Evolutionary conservation across 2,797 vertebrate genomes (phyloP).

Genomic region (Naso thynnoides): DNA sequence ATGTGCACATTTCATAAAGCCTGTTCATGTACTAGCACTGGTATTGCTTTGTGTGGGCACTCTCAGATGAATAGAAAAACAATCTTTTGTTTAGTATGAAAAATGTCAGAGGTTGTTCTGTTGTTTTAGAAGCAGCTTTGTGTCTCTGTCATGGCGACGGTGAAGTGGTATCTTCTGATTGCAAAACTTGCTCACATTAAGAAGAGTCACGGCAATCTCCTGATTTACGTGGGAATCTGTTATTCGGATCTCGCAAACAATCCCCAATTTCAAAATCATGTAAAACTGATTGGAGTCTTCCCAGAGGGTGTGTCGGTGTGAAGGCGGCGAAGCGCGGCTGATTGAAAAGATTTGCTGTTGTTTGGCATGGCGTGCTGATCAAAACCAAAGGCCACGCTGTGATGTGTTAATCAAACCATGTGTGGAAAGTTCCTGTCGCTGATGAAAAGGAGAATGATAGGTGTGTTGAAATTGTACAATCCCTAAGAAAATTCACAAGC

Average conservation of each 20-base stretch:
- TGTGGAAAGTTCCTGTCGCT: conserved; percentile 26
- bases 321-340: conserved; percentile 26
- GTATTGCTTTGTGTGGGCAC: not conserved
- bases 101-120: conserved; percentile 12
- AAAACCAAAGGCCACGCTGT: conserved; percentile 51
- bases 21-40: not conserved
- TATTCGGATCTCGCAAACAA: conserved; percentile 31
- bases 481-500: conserved; percentile 16
- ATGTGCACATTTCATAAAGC: not conserved
- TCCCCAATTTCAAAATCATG: conserved; percentile 47
- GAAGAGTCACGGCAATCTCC: conserved; percentile 12
- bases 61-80: no score
- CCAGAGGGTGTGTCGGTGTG: conserved; percentile 50
- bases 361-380: conserved; percentile 53
- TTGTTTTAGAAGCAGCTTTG: not conserved
- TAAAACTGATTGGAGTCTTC: conserved; percentile 61
- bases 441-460: conserved; percentile 47
- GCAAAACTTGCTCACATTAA: not conserved
- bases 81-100: not conserved
- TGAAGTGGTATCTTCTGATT: conserved; percentile 23
- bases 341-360: conserved; percentile 66
- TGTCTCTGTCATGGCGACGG: not conserved
- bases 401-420: conserved; percentile 60
- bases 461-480: conserved; percentile 29
- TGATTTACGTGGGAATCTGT: conserved; percentile 37